Evolutionary conservation across 2,113 vertebrate species (phyloP).

Genomic region (Elgaria multicarinata): DNA sequence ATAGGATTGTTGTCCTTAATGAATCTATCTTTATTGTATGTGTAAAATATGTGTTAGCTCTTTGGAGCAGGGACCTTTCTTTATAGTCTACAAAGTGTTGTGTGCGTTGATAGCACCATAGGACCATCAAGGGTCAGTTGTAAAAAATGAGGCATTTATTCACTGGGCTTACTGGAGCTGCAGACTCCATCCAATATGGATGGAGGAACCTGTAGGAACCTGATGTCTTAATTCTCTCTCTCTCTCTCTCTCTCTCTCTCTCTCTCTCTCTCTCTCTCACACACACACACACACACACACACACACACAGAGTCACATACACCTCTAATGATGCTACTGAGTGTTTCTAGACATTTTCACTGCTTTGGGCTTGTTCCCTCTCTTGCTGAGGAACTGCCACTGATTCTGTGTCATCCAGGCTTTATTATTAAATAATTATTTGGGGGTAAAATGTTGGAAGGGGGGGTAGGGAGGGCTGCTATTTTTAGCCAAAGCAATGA

Average conservation of each 20-base stretch:
- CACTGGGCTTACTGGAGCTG: background rate
- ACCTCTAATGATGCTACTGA: background rate
- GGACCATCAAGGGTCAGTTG: background rate
- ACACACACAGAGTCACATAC: too few species aligned
- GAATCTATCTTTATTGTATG: background rate
- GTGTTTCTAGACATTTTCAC: slow-evolving; percentile 4
- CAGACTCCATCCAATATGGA: background rate
- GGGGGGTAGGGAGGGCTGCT: slow-evolving; percentile 61
- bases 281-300: too few species aligned
- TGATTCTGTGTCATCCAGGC: slow-evolving; percentile 59
- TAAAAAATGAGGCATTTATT: background rate
- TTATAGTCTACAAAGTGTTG: background rate
- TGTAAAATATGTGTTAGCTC: background rate
- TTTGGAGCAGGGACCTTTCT: background rate
- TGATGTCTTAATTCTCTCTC: background rate
- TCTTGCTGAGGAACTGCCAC: slow-evolving; percentile 25
- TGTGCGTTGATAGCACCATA: background rate
- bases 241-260: too few species aligned
- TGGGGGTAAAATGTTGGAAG: slow-evolving; percentile 43
- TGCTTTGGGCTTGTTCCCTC: slow-evolving; percentile 45
- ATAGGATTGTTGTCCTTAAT: too few species aligned
- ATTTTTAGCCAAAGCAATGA: slow-evolving; percentile 75
- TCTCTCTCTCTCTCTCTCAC: too few species aligned
- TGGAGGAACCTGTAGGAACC: background rate
- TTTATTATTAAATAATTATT: slow-evolving; percentile 66